Percentiles rank a stretch among this genome's conserved stretches.
phyloP scores from a whole-genome alignment of 2,797 vertebrate species.

The Pristis pectinata region DNA sequence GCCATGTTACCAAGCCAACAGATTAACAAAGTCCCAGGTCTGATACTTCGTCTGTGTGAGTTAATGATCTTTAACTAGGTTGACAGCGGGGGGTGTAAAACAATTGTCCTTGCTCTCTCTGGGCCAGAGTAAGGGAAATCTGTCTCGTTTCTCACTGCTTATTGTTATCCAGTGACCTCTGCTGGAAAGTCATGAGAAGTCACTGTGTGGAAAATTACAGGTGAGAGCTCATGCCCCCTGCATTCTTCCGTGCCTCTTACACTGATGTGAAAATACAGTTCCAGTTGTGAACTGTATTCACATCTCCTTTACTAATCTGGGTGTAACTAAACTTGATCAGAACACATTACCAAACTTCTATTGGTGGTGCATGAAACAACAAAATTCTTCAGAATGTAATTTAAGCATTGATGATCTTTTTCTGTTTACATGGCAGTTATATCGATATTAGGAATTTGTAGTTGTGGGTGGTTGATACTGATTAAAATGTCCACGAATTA shows the following conservation, averaged over 20 bases:
- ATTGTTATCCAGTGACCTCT: slow-evolving; percentile 29
- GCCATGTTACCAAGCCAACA: slow-evolving; percentile 20
- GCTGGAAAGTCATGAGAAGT: slow-evolving; percentile 16
- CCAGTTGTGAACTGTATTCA: too few species aligned
- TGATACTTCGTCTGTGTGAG: slow-evolving; percentile 6
- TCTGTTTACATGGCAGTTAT: too few species aligned
- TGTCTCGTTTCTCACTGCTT: background rate
- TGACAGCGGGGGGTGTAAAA: background rate
- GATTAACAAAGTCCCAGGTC: slow-evolving; percentile 30
- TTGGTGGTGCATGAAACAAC: background rate
- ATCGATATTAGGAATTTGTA: background rate
- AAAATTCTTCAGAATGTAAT: too few species aligned
- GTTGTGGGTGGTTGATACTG: background rate
- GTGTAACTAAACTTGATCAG: background rate
- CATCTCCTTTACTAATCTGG: background rate
- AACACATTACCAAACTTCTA: background rate
- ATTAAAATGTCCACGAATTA: background rate
- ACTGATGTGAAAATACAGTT: background rate
- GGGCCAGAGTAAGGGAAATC: background rate
- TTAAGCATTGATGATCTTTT: background rate
- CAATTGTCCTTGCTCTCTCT: slow-evolving; percentile 4
- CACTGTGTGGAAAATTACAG: background rate
- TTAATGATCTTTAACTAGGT: slow-evolving; percentile 25
- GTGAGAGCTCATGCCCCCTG: background rate
- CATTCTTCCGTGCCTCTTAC: background rate